A percentile compares a stretch with the other conserved stretches of the same genome.
phyloP scores from a whole-genome alignment of 2,797 vertebrate species.

The Chelonia mydas region DNA sequence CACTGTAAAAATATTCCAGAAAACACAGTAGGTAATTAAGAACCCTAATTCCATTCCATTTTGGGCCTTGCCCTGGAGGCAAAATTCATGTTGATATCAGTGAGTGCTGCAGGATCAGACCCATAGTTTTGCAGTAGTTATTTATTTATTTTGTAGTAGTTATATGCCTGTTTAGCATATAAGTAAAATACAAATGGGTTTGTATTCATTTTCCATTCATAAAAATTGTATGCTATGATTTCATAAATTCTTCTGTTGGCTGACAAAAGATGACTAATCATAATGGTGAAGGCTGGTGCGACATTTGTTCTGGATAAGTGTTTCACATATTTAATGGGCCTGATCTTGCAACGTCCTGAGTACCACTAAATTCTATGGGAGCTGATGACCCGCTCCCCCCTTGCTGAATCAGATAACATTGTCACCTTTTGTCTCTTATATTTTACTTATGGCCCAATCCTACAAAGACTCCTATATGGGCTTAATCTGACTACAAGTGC shows the following conservation, averaged over 20 bases:
- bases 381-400: not conserved
- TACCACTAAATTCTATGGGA: not conserved
- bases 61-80: conserved; percentile 1
- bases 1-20: conserved; percentile 21
- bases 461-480: not conserved
- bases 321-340: not conserved
- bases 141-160: not conserved
- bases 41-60: conserved; percentile 13
- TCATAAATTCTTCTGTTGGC: not conserved
- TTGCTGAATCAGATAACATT: not conserved
- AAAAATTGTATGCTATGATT: not conserved
- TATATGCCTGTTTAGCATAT: not conserved
- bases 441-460: not conserved
- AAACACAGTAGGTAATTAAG: conserved; percentile 20
- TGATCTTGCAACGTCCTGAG: not conserved
- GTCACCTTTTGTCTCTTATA: not conserved
- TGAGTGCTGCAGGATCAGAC: not conserved
- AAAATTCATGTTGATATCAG: conserved; percentile 32
- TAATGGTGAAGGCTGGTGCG: not conserved
- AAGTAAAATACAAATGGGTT: conserved; percentile 41
- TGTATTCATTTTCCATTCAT: not conserved
- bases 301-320: not conserved
- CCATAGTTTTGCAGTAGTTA: not conserved
- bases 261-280: not conserved
- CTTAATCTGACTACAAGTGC: not conserved